Percentiles rank a stretch among this genome's conserved stretches.
phyloP scores from a whole-genome alignment of 2,888 invertebrate genomes.

The Apotomis betuletana region DNA sequence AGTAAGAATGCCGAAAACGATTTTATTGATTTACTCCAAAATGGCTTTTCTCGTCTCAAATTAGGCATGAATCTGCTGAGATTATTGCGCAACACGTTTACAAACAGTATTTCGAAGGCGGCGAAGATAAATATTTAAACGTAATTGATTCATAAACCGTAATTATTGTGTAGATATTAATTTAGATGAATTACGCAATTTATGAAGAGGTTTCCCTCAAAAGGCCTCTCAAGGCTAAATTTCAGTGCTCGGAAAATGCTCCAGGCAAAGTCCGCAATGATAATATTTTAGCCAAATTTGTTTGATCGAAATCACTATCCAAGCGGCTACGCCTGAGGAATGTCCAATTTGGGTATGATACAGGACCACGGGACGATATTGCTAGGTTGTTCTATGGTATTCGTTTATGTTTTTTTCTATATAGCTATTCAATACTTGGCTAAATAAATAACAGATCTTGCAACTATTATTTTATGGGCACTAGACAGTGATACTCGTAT shows the following conservation, averaged over 20 bases:
- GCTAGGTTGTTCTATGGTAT: neutral
- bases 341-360: neutral
- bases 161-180: neutral
- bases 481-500: too few relatives aligned
- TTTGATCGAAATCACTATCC: neutral
- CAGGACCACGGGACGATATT: neutral
- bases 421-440: too few relatives aligned
- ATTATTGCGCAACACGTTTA: constrained; percentile 9
- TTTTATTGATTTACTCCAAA: constrained; percentile 11
- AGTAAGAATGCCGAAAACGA: neutral
- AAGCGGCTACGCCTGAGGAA: neutral
- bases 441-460: too few relatives aligned
- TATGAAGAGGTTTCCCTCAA: neutral
- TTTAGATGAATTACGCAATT: neutral
- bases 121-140: neutral
- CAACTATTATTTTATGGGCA: too few relatives aligned
- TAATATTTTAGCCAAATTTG: neutral
- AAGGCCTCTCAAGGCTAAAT: neutral
- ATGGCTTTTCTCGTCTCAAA: neutral
- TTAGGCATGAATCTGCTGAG: neutral
- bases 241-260: neutral
- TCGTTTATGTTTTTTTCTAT: too few relatives aligned
- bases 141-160: neutral
- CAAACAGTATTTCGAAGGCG: neutral
- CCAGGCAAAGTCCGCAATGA: neutral